These are phyloP conservation scores for Tetragonula clypearis DNA, from an alignment of 1,140 invertebrate species.

Conservation along the genomic window DNA sequence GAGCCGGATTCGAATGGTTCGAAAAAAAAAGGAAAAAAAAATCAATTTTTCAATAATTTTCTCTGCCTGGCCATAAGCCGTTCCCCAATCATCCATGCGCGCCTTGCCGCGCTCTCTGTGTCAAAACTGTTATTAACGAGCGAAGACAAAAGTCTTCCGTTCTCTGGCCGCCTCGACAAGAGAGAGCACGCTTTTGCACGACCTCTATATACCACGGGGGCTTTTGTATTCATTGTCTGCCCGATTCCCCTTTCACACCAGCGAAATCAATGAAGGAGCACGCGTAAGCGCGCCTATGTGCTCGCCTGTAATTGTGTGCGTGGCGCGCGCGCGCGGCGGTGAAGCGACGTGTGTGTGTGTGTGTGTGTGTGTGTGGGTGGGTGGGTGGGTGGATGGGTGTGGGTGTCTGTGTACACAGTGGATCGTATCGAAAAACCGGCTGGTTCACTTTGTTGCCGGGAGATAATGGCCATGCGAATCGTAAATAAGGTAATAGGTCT, in stretches of 20 bases:
- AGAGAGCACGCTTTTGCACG: slow-evolving; percentile 37
- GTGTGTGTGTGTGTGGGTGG: not conserved
- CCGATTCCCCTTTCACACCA: slow-evolving; percentile 63
- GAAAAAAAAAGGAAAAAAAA: not conserved
- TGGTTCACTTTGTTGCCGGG: slow-evolving; percentile 70
- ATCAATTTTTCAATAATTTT: slow-evolving; percentile 59
- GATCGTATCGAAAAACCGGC: slow-evolving; percentile 70
- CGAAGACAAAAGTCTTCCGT: slow-evolving; percentile 64
- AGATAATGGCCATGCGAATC: slow-evolving; percentile 71
- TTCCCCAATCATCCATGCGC: slow-evolving; percentile 35
- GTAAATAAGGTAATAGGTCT: slow-evolving; percentile 73
- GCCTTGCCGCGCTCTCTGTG: not conserved
- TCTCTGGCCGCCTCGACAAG: slow-evolving; percentile 46
- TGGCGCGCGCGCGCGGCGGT: not conserved
- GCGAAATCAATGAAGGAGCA: slow-evolving; percentile 53
- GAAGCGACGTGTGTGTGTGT: too few relatives aligned
- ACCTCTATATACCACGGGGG: slow-evolving; percentile 38
- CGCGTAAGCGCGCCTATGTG: not conserved
- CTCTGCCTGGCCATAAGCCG: slow-evolving; percentile 35
- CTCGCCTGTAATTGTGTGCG: too few relatives aligned
- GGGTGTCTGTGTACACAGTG: not conserved
- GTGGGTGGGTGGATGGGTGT: not conserved
- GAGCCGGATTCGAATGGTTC: slow-evolving; percentile 23
- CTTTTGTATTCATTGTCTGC: slow-evolving; percentile 67
- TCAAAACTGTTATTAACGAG: slow-evolving; percentile 63